A percentile compares a stretch with the other conserved stretches of the same genome.
Conservation (phyloP, 2,797 vertebrate genomes). For the Pogonophryne albipinna region DNA sequence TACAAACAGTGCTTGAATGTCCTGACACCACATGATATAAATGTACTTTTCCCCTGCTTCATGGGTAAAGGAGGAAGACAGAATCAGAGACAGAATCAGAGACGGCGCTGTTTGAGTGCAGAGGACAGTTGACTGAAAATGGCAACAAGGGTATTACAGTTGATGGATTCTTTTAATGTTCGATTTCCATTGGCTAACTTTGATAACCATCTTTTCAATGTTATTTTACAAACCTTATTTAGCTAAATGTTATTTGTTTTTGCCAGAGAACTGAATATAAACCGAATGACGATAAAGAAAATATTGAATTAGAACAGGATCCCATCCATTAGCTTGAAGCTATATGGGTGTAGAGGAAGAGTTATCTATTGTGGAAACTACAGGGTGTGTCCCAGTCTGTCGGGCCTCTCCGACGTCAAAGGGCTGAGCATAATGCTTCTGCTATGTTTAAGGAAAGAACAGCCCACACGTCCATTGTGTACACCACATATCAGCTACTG, state of each 20-base stretch:
- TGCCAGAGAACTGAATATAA: neutral
- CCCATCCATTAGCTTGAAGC: neutral
- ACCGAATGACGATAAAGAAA: no score
- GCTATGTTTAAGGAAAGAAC: slow-evolving; percentile 22
- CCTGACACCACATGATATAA: neutral
- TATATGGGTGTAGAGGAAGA: neutral
- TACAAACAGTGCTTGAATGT: neutral
- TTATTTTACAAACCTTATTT: neutral
- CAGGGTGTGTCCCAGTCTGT: slow-evolving; percentile 46
- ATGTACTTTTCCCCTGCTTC: neutral
- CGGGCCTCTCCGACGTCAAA: slow-evolving; percentile 32
- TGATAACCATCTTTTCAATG: neutral
- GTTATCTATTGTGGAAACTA: slow-evolving; percentile 29
- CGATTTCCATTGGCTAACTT: neutral
- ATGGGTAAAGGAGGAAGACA: neutral
- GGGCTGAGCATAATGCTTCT: slow-evolving; percentile 20
- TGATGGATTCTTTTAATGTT: slow-evolving; percentile 14
- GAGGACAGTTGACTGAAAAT: neutral
- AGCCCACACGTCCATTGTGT: slow-evolving; percentile 2
- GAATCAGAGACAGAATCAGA: neutral
- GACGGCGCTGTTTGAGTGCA: neutral
- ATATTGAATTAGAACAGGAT: neutral
- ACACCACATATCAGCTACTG: neutral
- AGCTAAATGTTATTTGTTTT: neutral
- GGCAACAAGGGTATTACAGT: neutral